Evolutionary conservation across 2,113 vertebrate genomes (phyloP), one percentile per base, ranked within the genome.

Genomic region (Oxygymnocypris stewartii): DNA sequence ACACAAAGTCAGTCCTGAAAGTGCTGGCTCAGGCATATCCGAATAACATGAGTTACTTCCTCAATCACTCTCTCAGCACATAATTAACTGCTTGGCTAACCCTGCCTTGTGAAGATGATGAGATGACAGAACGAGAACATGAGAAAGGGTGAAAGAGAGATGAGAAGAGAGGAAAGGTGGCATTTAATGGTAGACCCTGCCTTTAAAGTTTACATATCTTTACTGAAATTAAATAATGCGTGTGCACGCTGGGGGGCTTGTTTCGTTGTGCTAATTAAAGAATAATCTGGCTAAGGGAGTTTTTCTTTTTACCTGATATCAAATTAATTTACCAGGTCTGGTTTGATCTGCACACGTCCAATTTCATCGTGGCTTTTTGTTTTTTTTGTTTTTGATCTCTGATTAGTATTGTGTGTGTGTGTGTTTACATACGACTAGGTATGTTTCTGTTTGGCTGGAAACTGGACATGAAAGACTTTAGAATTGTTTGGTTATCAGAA

Each of bases 171-270:
- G 57, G 63, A 80, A 84, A 89, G 82, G 85, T 89, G 25, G 6
- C 49, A 20, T 86, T 87, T 85, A 77, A 77, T 87, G 71, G 57
- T 23, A 25, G 37, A 25, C 59, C 75, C 40, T 77, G 77, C 82
- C 85, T 88, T 88, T 84, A 84, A 87, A 87, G 82, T 89, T 84
- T 18, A 86, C 67, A 69, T 82, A 81, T 86, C 85, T 86, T 47
- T 71, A 86, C 31, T 44, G 23, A 14, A 49, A 49, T 75, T 20
- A 84, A 85, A 84, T 84, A 37, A 57, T 69, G 57, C 12, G 71
- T 12, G 71, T 13, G 63, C 12, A 10, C 4, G n/a, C 14, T 18
- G 20, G 49, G 57, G 49, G 67, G 37, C 31, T 20, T 54, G n/a
- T 57, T 14, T n/a, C 23, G 44, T 57, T 25, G 8, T 71, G 65